Evolutionary conservation across 2,888 invertebrate genomes (phyloP).

Genomic region (Coelopa pilipes): DNA sequence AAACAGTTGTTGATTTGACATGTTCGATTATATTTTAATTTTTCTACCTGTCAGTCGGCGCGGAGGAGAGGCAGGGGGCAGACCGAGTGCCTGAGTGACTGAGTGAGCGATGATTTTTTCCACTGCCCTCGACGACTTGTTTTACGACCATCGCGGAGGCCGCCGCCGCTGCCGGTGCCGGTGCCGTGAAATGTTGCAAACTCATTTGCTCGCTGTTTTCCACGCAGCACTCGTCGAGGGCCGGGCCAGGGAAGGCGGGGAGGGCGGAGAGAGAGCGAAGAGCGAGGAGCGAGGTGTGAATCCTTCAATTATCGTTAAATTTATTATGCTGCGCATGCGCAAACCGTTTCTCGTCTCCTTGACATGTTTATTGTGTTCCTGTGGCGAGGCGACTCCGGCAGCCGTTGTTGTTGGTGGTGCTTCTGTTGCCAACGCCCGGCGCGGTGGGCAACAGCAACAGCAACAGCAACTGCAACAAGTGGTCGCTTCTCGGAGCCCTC

Average conservation of each 20-base stretch:
- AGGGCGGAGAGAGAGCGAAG: background rate
- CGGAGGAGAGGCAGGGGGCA: background rate
- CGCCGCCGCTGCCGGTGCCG: conserved; percentile 14
- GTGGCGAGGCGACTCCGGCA: background rate
- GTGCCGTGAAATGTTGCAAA: conserved; percentile 23
- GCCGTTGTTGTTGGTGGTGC: background rate
- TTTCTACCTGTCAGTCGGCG: conserved; percentile 34
- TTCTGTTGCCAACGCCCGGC: no score
- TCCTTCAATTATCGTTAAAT: conserved; percentile 62
- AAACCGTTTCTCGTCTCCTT: conserved; percentile 1
- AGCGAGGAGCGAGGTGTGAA: conserved; percentile 55
- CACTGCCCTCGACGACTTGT: conserved; percentile 29
- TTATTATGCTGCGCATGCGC: conserved; percentile 53
- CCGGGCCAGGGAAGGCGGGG: background rate
- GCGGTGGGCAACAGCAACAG: no score
- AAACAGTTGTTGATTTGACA: conserved; percentile 34
- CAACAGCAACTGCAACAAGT: no score
- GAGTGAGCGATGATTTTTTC: conserved; percentile 19
- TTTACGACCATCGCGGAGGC: conserved; percentile 22
- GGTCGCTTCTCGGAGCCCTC: no score
- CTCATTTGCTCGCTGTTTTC: conserved; percentile 21
- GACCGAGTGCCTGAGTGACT: no score
- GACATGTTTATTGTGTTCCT: conserved; percentile 11
- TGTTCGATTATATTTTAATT: conserved; percentile 35
- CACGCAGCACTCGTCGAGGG: conserved; percentile 6